Evolutionary conservation across 2,797 vertebrate species (phyloP), one percentile per base, ranked within the genome.

Genomic region (Enteromius mattozi): DNA sequence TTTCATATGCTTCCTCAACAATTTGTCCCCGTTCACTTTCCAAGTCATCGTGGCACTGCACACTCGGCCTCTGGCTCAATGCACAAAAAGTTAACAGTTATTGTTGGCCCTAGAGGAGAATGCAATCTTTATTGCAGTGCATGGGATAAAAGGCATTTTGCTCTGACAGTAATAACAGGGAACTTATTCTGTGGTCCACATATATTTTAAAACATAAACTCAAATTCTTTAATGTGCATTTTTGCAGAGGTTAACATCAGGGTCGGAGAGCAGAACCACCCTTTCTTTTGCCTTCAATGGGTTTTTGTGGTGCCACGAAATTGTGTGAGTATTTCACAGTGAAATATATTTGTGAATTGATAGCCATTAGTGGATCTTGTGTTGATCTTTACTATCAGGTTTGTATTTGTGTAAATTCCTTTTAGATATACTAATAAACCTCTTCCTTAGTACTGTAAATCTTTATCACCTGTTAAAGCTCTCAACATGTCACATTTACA

Each of bases 151-250:
- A 49, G 63, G 51, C 63, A 54, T 71, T 81, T 70, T 65, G 37
- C 75, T 78, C 65, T 78, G 82, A 88, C 83, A 79, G 68, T 86
- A 88, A 88, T 88, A 88, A 85, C 82, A 86, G 82, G 79, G 82
- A 76, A 33, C 19, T 86, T 80, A 51, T 80, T 76, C 76, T 72
- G 35, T 66, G 51, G 71, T 14, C 21, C 66, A 35, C 47, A 65
- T 74, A 70, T 85, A 82, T 84, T 82, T 82, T 47, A 76, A 78
- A 79, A 56, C 45, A 27, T 80, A 63, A 47, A 47, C 12, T 80
- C 40, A 30, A 35, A 76, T 56, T 76, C 42, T 78, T 70, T 80
- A 78, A 74, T 78, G 66, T 74, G 76, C 33, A 54, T 45, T 82
- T 75, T 81, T 74, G 54, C 65, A 70, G 51, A 82, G 63, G 74